Evolutionary conservation across 1,140 invertebrate species (phyloP).

Genomic region (Zaprionus ghesquierei): DNA sequence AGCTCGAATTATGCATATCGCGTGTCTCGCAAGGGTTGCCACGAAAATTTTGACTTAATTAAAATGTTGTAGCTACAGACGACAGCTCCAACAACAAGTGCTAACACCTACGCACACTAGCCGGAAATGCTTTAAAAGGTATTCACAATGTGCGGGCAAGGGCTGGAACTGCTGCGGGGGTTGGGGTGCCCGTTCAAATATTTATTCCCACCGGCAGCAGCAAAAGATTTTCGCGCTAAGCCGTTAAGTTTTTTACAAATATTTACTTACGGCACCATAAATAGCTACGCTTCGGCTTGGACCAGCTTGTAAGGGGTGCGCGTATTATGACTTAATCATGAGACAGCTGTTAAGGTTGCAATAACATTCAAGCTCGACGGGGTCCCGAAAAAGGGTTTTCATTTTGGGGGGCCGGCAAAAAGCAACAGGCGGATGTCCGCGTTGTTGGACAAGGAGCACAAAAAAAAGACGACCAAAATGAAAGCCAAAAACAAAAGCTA

Average conservation of each 20-base stretch:
- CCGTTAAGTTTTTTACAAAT: constrained; percentile 42
- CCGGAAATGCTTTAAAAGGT: constrained; percentile 23
- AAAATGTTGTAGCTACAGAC: constrained; percentile 21
- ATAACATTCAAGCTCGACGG: constrained; percentile 7
- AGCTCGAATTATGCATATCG: constrained; percentile 22
- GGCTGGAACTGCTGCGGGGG: too few relatives aligned
- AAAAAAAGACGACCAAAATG: too few relatives aligned
- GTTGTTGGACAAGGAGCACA: background rate
- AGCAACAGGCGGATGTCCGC: constrained; percentile 17
- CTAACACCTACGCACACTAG: constrained; percentile 17
- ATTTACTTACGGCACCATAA: constrained; percentile 22
- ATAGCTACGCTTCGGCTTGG: background rate
- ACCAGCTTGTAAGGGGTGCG: background rate
- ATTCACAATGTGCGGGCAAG: constrained; percentile 15
- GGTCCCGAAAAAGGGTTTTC: constrained; percentile 12
- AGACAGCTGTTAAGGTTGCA: constrained; percentile 37
- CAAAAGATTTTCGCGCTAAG: constrained; percentile 39
- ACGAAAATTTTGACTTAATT: constrained; percentile 36
- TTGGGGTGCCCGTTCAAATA: constrained; percentile 51
- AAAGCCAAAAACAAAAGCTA: background rate
- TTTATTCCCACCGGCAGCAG: constrained; percentile 41
- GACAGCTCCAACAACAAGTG: background rate
- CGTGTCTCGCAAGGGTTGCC: background rate
- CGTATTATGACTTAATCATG: constrained; percentile 62
- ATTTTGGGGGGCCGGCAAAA: background rate